These are phyloP conservation scores for Anthophora plumipes DNA, from an alignment of 2,888 invertebrate genomes.

Conservation along the genomic window DNA sequence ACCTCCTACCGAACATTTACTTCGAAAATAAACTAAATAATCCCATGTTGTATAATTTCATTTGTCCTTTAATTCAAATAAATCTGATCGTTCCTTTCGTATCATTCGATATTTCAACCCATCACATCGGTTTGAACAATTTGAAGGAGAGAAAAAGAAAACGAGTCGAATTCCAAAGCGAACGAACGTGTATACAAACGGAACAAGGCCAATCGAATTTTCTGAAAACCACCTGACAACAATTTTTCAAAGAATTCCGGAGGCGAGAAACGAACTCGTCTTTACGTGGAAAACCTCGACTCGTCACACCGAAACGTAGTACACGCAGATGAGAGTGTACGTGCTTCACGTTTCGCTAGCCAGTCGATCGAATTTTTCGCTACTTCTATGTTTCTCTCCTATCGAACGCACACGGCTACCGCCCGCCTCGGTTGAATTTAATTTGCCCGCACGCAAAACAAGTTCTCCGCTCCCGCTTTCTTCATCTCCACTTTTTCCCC, in stretches of 20 bases:
- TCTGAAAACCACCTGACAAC: constrained; percentile 20
- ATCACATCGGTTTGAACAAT: not conserved
- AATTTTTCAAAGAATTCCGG: constrained; percentile 30
- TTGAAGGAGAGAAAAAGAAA: not conserved
- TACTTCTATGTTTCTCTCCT: constrained; percentile 21
- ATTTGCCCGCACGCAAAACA: constrained; percentile 55
- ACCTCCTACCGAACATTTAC: not conserved
- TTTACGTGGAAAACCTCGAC: constrained; percentile 37
- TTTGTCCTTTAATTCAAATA: too few species aligned
- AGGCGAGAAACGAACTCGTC: constrained; percentile 2
- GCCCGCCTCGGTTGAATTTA: constrained; percentile 46
- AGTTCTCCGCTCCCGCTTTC: constrained; percentile 42
- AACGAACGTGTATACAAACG: too few species aligned
- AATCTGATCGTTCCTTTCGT: too few species aligned
- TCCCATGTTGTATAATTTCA: too few species aligned
- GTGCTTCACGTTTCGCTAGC: constrained; percentile 59
- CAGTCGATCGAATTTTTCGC: constrained; percentile 56
- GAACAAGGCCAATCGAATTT: constrained; percentile 25
- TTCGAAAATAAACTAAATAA: not conserved
- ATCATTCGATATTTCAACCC: too few species aligned
- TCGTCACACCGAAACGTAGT: constrained; percentile 41
- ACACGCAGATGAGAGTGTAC: constrained; percentile 40
- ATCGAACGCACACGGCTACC: constrained; percentile 18
- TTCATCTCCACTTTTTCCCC: constrained; percentile 43
- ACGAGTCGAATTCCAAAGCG: too few species aligned